These are phyloP conservation scores for Phyto melanocephala DNA, from an alignment of 2,888 invertebrate genomes.

Conservation along the genomic window DNA sequence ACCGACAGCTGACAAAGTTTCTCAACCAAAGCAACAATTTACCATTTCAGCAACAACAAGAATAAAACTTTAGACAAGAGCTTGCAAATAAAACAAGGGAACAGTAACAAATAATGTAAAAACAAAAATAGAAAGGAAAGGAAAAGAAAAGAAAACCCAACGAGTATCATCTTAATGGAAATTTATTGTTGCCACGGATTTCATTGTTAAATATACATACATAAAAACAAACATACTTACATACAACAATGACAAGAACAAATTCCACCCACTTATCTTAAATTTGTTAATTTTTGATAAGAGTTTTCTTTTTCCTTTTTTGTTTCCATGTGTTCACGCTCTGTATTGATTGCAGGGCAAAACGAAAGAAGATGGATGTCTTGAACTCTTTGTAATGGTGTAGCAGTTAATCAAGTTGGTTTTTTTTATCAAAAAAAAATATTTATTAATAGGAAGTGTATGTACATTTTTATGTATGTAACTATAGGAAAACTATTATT, in stretches of 20 bases:
- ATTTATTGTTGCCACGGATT: conserved; percentile 75
- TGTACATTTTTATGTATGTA: too few relatives aligned
- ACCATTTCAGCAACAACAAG: not conserved
- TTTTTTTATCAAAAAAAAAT: conserved; percentile 29
- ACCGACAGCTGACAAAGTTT: conserved; percentile 59
- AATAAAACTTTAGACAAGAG: conserved; percentile 25
- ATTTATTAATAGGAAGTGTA: too few relatives aligned
- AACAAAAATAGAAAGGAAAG: conserved; percentile 27
- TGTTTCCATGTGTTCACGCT: not conserved
- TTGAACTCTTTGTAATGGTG: conserved; percentile 30
- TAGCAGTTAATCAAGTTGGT: conserved; percentile 36
- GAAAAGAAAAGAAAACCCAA: conserved; percentile 14
- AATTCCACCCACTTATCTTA: conserved; percentile 48
- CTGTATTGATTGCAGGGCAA: too few relatives aligned
- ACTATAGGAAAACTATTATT: not conserved
- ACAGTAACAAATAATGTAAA: conserved; percentile 11
- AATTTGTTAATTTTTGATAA: conserved; percentile 45
- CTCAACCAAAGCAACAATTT: conserved; percentile 46
- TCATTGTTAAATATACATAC: conserved; percentile 67
- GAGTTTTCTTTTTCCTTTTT: conserved; percentile 21
- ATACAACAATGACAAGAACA: conserved; percentile 41
- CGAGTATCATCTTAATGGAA: conserved; percentile 73
- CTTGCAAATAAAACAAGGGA: conserved; percentile 9
- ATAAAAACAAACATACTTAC: too few relatives aligned
- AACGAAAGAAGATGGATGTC: conserved; percentile 30